phyloP scores from a whole-genome alignment of 1,140 invertebrate species.

The Heliconius congener region DNA sequence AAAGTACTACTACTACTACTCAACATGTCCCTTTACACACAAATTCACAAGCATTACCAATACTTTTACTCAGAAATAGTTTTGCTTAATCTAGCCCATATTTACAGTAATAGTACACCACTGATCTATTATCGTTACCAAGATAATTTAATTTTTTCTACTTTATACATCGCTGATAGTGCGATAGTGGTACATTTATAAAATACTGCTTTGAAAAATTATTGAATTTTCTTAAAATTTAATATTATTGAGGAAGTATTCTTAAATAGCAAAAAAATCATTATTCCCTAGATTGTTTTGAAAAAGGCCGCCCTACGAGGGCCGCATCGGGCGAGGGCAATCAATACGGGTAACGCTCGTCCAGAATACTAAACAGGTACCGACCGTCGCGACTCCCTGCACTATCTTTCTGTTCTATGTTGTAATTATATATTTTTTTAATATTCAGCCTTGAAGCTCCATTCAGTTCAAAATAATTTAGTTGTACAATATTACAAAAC shows the following conservation, averaged over 20 bases:
- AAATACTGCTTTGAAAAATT: background rate
- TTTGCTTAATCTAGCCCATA: too few species aligned
- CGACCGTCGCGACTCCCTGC: conserved; percentile 46
- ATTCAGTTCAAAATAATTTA: background rate
- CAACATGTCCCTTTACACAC: background rate
- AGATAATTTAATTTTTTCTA: too few species aligned
- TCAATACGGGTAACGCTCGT: conserved; percentile 67
- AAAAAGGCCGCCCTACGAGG: conserved; percentile 61
- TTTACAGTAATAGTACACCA: background rate
- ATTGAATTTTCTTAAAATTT: background rate
- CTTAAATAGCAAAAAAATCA: conserved; percentile 51
- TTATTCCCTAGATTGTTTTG: conserved; percentile 71
- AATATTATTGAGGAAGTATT: conserved; percentile 9
- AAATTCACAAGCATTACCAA: background rate
- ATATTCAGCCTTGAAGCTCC: background rate
- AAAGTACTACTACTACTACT: background rate
- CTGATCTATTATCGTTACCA: background rate
- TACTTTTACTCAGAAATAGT: too few species aligned
- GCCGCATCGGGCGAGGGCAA: conserved; percentile 55
- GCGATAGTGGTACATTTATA: too few species aligned
- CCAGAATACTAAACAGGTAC: conserved; percentile 72
- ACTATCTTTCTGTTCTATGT: conserved; percentile 35
- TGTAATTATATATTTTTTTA: conserved; percentile 44
- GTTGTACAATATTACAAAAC: background rate
- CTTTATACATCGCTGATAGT: too few species aligned